Conservation (phyloP, 2,888 invertebrate species). For the Rhorus exstirpatorius region DNA sequence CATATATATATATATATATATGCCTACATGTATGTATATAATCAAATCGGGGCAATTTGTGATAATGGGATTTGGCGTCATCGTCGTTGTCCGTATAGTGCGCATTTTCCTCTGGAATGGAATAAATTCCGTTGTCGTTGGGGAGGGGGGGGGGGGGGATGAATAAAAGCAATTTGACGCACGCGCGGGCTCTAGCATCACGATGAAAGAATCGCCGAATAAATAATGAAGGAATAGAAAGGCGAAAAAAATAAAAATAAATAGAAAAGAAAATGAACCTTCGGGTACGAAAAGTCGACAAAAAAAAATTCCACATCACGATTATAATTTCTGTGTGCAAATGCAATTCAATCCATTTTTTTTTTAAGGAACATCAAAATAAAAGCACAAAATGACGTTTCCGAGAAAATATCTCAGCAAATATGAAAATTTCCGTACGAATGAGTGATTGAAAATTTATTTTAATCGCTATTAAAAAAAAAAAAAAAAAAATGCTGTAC, state of each 20-base stretch:
- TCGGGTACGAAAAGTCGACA: slow-evolving; percentile 14
- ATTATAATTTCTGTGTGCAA: background rate
- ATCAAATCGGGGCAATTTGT: slow-evolving; percentile 46
- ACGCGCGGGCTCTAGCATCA: background rate
- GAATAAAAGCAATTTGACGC: slow-evolving; percentile 52
- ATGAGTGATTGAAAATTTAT: background rate
- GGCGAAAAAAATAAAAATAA: slow-evolving; percentile 32
- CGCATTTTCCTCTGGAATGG: slow-evolving; percentile 55
- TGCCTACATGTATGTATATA: too few relatives aligned
- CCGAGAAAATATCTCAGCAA: background rate
- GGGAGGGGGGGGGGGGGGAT: slow-evolving; percentile 12
- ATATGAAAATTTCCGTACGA: slow-evolving; percentile 4
- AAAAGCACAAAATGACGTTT: slow-evolving; percentile 9
- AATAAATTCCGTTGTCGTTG: slow-evolving; percentile 49
- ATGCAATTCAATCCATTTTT: background rate
- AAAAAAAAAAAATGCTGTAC: background rate
- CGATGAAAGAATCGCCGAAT: slow-evolving; percentile 51
- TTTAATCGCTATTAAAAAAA: slow-evolving; percentile 5
- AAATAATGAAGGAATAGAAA: slow-evolving; percentile 60
- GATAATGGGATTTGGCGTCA: slow-evolving; percentile 56
- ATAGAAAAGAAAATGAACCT: background rate
- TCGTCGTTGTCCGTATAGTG: slow-evolving; percentile 19
- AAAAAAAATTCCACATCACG: slow-evolving; percentile 10
- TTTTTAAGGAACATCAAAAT: background rate
- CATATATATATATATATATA: too few relatives aligned